phyloP scores from a whole-genome alignment of 2,888 invertebrate genomes.

The Phorcus lineatus region DNA sequence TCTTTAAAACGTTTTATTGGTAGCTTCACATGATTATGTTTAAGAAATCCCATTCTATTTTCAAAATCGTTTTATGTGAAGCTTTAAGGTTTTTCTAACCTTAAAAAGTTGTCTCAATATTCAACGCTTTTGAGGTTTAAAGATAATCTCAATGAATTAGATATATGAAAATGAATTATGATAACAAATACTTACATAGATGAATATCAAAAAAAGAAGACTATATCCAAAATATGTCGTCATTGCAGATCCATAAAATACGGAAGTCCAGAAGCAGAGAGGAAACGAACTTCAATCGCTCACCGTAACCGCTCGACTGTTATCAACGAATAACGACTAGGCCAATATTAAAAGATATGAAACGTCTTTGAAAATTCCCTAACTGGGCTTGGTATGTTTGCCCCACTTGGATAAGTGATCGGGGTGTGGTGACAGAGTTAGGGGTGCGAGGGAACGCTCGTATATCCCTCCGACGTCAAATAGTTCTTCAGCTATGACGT shows the following conservation, averaged over 20 bases:
- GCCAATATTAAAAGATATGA: background rate
- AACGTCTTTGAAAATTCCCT: slow-evolving; percentile 1
- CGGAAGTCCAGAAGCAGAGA: background rate
- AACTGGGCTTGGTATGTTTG: background rate
- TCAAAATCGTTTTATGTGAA: too few relatives aligned
- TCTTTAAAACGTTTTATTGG: too few relatives aligned
- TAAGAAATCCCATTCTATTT: too few relatives aligned
- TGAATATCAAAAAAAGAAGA: background rate
- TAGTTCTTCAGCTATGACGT: too few relatives aligned
- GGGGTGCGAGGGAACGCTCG: background rate
- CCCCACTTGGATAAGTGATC: background rate
- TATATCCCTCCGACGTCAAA: too few relatives aligned
- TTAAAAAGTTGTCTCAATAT: too few relatives aligned
- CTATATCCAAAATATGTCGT: background rate
- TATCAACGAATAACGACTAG: background rate
- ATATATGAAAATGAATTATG: background rate
- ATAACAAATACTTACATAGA: background rate
- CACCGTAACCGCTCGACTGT: background rate
- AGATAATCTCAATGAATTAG: too few relatives aligned
- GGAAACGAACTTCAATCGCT: background rate
- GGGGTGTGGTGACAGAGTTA: background rate
- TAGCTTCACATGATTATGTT: too few relatives aligned
- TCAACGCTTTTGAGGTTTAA: too few relatives aligned
- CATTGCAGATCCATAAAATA: background rate
- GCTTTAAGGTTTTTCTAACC: too few relatives aligned